A percentile compares a stretch with the other conserved stretches of the same genome.
phyloP scores from a whole-genome alignment of 1,140 invertebrate species.

The Cecropterus lyciades region DNA sequence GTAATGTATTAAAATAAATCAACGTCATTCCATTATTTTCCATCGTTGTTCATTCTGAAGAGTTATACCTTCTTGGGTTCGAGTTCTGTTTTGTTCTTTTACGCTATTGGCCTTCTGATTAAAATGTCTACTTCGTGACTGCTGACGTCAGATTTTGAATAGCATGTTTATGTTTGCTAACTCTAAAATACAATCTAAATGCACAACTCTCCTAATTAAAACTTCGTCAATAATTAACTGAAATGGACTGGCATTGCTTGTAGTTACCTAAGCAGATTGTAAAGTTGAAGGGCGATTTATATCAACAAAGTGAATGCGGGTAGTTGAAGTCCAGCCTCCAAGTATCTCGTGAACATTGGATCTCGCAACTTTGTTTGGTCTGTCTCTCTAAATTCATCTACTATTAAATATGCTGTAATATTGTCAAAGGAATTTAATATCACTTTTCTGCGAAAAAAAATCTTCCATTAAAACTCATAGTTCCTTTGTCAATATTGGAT shows the following conservation, averaged over 20 bases:
- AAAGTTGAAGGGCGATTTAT: constrained; percentile 62
- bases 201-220: constrained; percentile 68
- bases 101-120: constrained; percentile 43
- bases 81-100: constrained; percentile 32
- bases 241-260: constrained; percentile 62
- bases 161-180: constrained; percentile 48
- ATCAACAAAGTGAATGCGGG: constrained; percentile 67
- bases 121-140: constrained; percentile 41
- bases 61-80: constrained; percentile 38
- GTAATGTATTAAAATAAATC: constrained; percentile 72
- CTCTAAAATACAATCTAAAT: constrained; percentile 42
- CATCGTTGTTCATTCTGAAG: constrained; percentile 31
- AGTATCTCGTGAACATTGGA: constrained; percentile 67
- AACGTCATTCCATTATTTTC: constrained; percentile 26
- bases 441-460: constrained; percentile 2
- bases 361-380: constrained; percentile 59
- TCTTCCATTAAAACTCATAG: background rate
- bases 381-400: constrained; percentile 44
- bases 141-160: constrained; percentile 50
- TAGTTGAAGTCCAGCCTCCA: constrained; percentile 71
- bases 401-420: constrained; percentile 26
- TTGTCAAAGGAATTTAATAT: constrained; percentile 40
- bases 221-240: constrained; percentile 41
- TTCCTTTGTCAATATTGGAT: constrained; percentile 32
- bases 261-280: constrained; percentile 61